phyloP scores from a whole-genome alignment of 1,140 invertebrate genomes.

The Wasmannia auropunctata region DNA sequence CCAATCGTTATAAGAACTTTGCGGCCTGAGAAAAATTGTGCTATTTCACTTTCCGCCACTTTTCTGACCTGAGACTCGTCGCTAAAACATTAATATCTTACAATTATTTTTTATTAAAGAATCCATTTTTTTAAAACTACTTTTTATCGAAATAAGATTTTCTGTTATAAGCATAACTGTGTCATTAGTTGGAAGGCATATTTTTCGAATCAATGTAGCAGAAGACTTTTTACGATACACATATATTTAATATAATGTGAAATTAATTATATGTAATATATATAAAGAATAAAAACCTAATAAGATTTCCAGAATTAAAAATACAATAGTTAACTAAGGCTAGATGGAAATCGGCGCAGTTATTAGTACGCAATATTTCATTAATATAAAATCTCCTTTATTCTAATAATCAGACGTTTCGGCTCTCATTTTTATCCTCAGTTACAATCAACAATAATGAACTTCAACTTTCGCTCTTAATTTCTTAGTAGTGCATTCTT shows the following conservation, averaged over 20 bases:
- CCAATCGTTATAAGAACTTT: constrained; percentile 1
- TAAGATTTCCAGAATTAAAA: too few relatives aligned
- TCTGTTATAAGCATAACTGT: background rate
- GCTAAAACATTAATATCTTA: background rate
- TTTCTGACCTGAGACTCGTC: background rate
- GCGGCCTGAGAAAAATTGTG: constrained; percentile 7
- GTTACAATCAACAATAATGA: too few relatives aligned
- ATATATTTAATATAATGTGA: background rate
- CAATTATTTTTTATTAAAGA: too few relatives aligned
- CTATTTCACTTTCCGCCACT: constrained; percentile 12
- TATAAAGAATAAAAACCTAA: too few relatives aligned
- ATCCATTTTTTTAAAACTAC: background rate
- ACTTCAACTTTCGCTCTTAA: too few relatives aligned
- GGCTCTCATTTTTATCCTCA: too few relatives aligned
- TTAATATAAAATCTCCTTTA: too few relatives aligned
- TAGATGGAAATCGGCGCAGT: too few relatives aligned
- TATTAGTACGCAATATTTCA: too few relatives aligned
- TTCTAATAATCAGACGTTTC: too few relatives aligned
- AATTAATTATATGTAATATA: background rate
- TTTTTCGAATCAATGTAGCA: background rate
- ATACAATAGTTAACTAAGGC: too few relatives aligned
- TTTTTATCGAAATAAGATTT: background rate
- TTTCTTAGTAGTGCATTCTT: too few relatives aligned
- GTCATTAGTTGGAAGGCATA: background rate
- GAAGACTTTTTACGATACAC: background rate